Evolutionary conservation across 2,888 invertebrate genomes (phyloP).

Genomic region (Nebria brevicollis): DNA sequence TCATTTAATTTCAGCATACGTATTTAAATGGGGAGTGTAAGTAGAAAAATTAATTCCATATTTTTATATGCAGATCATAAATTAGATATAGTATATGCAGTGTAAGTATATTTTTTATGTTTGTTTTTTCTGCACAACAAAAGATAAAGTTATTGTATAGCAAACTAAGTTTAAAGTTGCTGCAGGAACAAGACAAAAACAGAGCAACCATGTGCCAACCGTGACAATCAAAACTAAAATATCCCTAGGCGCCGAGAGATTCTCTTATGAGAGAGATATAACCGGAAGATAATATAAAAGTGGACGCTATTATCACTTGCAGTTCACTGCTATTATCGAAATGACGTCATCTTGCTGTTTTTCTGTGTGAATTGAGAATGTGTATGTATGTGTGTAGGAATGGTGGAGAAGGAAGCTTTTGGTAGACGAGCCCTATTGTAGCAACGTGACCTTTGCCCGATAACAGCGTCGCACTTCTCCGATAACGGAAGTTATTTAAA

Average conservation of each 20-base stretch:
- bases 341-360: conserved; percentile 3
- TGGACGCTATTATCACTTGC: conserved; percentile 21
- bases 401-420: neutral
- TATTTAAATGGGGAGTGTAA: no score
- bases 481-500: conserved; percentile 30
- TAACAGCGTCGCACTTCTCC: conserved; percentile 11
- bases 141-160: conserved; percentile 11
- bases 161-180: conserved; percentile 1
- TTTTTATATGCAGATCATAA: neutral
- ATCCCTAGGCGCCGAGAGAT: neutral
- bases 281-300: conserved; percentile 9
- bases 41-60: neutral
- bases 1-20: no score
- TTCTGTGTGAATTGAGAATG: neutral
- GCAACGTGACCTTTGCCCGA: neutral
- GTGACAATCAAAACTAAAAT: conserved; percentile 16
- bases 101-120: neutral
- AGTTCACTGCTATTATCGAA: neutral
- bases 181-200: neutral
- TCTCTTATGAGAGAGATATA: neutral
- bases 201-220: neutral
- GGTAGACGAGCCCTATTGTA: neutral
- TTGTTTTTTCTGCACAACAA: neutral
- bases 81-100: neutral
- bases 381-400: no score